phyloP scores from a whole-genome alignment of 2,888 invertebrate species.

The Hydrotaea cyrtoneurina region DNA sequence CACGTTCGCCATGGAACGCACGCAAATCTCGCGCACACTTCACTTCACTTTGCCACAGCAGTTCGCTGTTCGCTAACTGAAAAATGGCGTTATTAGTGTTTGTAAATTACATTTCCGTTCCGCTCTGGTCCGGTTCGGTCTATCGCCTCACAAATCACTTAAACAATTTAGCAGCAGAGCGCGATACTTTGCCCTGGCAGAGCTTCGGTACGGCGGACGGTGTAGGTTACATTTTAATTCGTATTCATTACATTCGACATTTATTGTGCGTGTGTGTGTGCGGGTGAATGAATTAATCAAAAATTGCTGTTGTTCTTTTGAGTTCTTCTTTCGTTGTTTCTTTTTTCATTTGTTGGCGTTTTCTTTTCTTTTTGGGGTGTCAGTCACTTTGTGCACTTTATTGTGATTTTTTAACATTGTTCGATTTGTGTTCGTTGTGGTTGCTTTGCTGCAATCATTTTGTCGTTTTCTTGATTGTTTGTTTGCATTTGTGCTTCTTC shows the following conservation, averaged over 20 bases:
- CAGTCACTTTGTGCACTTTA: slow-evolving; percentile 35
- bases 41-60: neutral
- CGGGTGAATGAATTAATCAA: slow-evolving; percentile 6
- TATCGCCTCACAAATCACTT: slow-evolving; percentile 39
- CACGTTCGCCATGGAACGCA: slow-evolving; percentile 37
- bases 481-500: slow-evolving; percentile 35
- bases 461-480: slow-evolving; percentile 44
- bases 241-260: slow-evolving; percentile 12
- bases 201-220: neutral
- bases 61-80: slow-evolving; percentile 14
- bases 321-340: no score
- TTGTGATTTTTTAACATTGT: slow-evolving; percentile 29
- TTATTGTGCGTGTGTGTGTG: neutral
- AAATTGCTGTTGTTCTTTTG: no score
- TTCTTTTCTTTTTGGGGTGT: slow-evolving; percentile 34
- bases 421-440: slow-evolving; percentile 12
- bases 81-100: slow-evolving; percentile 64
- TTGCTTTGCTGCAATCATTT: slow-evolving; percentile 40
- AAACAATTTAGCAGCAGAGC: neutral
- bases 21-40: slow-evolving; percentile 46
- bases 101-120: slow-evolving; percentile 69
- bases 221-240: slow-evolving; percentile 35
- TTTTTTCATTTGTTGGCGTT: neutral
- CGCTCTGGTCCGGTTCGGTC: neutral
- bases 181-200: slow-evolving; percentile 9